phyloP scores from a whole-genome alignment of 2,113 vertebrate genomes.

The Stomatorhinus ivindoensis region DNA sequence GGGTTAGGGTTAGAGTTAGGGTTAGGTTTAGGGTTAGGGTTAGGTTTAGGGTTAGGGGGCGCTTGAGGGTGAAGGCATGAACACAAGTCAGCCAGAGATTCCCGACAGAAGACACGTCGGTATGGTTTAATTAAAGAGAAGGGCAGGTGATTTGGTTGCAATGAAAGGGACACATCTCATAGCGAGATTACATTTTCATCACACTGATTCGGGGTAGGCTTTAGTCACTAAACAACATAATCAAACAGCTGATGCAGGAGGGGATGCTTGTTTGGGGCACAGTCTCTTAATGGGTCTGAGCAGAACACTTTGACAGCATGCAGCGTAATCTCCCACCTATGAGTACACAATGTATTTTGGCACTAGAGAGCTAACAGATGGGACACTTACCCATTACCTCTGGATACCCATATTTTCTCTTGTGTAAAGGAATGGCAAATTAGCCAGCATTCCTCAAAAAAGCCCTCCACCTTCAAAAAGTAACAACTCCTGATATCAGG shows the following conservation, averaged over 20 bases:
- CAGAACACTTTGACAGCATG: neutral
- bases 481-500: neutral
- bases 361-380: neutral
- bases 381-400: conserved; percentile 1
- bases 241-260: neutral
- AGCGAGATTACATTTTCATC: neutral
- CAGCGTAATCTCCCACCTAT: neutral
- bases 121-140: neutral
- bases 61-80: neutral
- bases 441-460: neutral
- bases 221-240: neutral
- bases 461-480: neutral
- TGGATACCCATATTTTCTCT: neutral
- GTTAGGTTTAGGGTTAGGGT: too few relatives aligned
- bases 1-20: too few relatives aligned
- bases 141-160: neutral
- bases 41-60: neutral
- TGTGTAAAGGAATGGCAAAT: neutral
- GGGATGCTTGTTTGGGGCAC: neutral
- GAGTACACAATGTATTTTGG: neutral
- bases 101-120: neutral
- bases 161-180: neutral
- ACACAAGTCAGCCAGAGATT: neutral
- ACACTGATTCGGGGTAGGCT: neutral
- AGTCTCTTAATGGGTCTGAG: neutral